phyloP scores from a whole-genome alignment of 1,140 invertebrate genomes.

The Parasteatoda tepidariorum region DNA sequence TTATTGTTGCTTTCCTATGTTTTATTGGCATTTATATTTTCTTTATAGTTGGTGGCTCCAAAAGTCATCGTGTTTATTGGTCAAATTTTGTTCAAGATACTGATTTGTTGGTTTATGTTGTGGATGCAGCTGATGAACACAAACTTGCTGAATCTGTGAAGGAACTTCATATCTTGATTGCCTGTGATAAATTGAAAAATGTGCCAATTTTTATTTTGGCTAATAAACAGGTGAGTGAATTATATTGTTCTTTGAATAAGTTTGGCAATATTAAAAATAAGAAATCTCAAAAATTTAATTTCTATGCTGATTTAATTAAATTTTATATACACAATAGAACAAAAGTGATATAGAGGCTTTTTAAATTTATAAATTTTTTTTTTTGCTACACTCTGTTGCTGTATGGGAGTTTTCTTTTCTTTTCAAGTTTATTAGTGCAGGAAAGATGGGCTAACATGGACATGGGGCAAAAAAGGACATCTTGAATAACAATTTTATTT shows the following conservation, averaged over 20 bases:
- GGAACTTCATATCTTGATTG: slow-evolving; percentile 27
- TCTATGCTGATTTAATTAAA: too few species aligned
- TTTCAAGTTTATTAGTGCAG: too few species aligned
- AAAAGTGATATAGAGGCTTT: too few species aligned
- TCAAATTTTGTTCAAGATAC: slow-evolving; percentile 71
- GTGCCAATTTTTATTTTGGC: slow-evolving; percentile 37
- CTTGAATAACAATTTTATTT: too few species aligned
- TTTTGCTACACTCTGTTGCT: too few species aligned
- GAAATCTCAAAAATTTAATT: not conserved
- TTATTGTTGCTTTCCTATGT: not conserved
- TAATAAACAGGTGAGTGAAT: slow-evolving; percentile 26
- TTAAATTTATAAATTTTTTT: too few species aligned
- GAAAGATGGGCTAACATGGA: too few species aligned
- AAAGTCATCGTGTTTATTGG: slow-evolving; percentile 69
- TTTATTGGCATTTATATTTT: too few species aligned
- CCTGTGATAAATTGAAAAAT: slow-evolving; percentile 24
- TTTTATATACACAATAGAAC: too few species aligned
- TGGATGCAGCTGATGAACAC: slow-evolving; percentile 66
- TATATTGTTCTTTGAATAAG: not conserved
- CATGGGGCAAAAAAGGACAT: too few species aligned
- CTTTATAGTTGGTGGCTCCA: slow-evolving; percentile 75
- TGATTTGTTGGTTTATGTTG: slow-evolving; percentile 71
- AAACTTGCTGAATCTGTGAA: slow-evolving; percentile 34
- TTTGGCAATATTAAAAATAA: not conserved
- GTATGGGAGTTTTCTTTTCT: too few species aligned